Conservation (phyloP, 2,797 vertebrate genomes). For the Crax fasciolata region DNA sequence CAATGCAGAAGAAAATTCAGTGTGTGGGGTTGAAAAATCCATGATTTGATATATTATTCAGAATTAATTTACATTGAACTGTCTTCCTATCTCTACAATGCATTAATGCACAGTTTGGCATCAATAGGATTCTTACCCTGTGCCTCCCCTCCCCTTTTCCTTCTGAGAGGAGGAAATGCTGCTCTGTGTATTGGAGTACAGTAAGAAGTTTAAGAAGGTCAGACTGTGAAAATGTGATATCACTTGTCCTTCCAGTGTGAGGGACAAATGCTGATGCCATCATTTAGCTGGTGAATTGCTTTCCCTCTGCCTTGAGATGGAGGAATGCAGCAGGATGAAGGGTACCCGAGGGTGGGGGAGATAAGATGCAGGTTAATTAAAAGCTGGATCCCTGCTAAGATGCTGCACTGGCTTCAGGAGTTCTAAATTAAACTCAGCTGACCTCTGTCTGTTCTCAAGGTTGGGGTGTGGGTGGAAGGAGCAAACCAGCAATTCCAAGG, state of each 20-base stretch:
- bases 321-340: neutral
- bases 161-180: neutral
- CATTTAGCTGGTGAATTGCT: neutral
- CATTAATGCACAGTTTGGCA: neutral
- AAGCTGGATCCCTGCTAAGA: neutral
- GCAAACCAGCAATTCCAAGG: neutral
- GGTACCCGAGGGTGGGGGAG: neutral
- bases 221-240: fast-evolving
- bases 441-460: neutral
- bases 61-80: neutral
- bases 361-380: neutral
- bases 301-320: neutral
- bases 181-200: neutral
- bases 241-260: neutral
- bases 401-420: fast-evolving
- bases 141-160: fast-evolving
- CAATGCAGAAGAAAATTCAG: neutral
- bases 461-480: neutral
- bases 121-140: neutral
- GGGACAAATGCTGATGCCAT: neutral
- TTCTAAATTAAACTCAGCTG: neutral
- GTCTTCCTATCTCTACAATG: neutral
- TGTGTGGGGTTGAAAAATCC: neutral
- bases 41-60: neutral
- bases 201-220: neutral